Conservation (phyloP, 2,797 vertebrate genomes). For the Leuciscus waleckii region DNA sequence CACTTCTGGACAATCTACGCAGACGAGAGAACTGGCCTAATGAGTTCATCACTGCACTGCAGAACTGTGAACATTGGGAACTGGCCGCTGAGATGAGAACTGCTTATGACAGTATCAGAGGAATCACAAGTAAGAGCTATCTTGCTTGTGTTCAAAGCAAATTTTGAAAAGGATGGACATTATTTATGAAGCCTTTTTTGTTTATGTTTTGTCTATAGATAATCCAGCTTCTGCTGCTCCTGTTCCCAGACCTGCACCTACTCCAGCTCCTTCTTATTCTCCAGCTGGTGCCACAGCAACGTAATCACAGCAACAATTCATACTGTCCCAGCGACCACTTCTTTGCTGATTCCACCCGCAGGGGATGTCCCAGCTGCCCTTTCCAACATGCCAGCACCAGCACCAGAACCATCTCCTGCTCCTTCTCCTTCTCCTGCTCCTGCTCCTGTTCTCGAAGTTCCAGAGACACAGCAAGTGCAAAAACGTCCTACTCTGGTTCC, state of each 20-base stretch:
- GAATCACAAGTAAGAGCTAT: slow-evolving; percentile 65
- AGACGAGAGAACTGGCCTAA: slow-evolving; percentile 78
- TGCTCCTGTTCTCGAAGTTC: slow-evolving; percentile 32
- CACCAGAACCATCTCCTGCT: slow-evolving; percentile 28
- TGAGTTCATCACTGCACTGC: slow-evolving; percentile 74
- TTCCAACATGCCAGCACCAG: slow-evolving; percentile 8
- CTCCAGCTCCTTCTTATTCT: slow-evolving; percentile 15
- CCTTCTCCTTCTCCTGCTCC: neutral
- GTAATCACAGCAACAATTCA: slow-evolving; percentile 52
- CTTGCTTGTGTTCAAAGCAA: slow-evolving; percentile 40
- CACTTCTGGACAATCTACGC: slow-evolving; percentile 76
- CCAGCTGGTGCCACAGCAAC: slow-evolving; percentile 29
- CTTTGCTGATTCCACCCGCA: slow-evolving; percentile 18
- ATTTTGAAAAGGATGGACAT: neutral
- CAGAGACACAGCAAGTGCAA: slow-evolving; percentile 19
- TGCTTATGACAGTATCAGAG: slow-evolving; percentile 69
- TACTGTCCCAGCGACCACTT: slow-evolving; percentile 15
- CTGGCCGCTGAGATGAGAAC: slow-evolving; percentile 69
- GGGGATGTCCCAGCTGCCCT: slow-evolving; percentile 2
- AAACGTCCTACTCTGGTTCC: slow-evolving; percentile 21
- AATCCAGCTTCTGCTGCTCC: neutral
- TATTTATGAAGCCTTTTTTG: neutral
- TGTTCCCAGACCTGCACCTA: neutral
- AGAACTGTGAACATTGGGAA: slow-evolving; percentile 57
- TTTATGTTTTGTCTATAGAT: slow-evolving; percentile 5